Evolutionary conservation across 1,140 invertebrate genomes (phyloP), one percentile per base, ranked within the genome.

Genomic region (Ectropis grisescens): DNA sequence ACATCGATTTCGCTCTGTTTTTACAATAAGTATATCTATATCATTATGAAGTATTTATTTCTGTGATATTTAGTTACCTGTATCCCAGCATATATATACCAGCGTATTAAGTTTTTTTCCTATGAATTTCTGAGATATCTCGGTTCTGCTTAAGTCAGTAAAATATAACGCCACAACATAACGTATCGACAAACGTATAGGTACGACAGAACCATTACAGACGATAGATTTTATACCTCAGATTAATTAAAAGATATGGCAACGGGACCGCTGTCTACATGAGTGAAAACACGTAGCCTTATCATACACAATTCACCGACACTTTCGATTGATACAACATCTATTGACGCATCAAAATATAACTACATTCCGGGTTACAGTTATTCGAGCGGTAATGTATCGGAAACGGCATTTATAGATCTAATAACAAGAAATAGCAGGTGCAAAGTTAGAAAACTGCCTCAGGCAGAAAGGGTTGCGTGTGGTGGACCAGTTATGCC

Each of bases 211-310:
- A 67, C 61, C 54, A 66, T 71, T 68, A 70, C 55, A 50, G 56
- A 62, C 50, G 50, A 57, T 67, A 70, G 61, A 78, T 80, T 75
- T 69, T 80, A 69, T 75, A 71, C 59, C 66, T 54, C 19, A 80
- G 75, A 80, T 80, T 80, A 80, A 80, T 80, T 80, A 76, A 80
- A 80, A 72, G 71, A 80, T 80, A 80, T 47, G 57, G 42, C 51
- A 45, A 49, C n/a, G n/a, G n/a, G 44, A 37, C 33, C 13, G 47
- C 60, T 39, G 56, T 45, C 49, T 41, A 40, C 45, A 57, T 75
- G 64, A 76, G 64, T 72, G 71, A 74, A 79, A 76, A 75, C 60
- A 60, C 48, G 60, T 54, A 46, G 59, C 61, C 58, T 59, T 49
- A 54, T 56, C 58, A 49, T 33, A 48, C 34, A 53, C 54, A 65